Evolutionary conservation across 2,888 invertebrate genomes (phyloP).

Genomic region (Halictus ligatus): DNA sequence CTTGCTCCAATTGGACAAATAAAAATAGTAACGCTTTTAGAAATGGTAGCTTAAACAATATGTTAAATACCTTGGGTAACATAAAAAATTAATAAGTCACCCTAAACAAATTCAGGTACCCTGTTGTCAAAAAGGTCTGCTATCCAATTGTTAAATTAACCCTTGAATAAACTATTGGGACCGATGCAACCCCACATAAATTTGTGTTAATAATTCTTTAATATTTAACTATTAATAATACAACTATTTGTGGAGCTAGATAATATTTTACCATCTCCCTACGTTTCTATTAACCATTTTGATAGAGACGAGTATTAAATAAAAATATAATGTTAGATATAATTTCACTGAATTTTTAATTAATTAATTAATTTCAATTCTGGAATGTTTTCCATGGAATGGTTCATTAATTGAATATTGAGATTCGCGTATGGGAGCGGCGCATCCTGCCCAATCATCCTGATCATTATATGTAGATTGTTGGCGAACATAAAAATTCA

Average conservation of each 20-base stretch:
- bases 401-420: slow-evolving; percentile 61
- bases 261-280: background rate
- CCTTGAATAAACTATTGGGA: background rate
- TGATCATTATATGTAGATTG: slow-evolving; percentile 81
- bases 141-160: background rate
- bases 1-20: too few relatives aligned
- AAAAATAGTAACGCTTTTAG: too few relatives aligned
- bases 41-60: too few relatives aligned
- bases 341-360: too few relatives aligned
- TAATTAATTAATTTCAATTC: background rate
- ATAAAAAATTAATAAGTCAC: too few relatives aligned
- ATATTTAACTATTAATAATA: background rate
- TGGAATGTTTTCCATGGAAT: slow-evolving; percentile 24
- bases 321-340: too few relatives aligned
- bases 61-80: too few relatives aligned
- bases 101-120: too few relatives aligned
- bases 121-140: too few relatives aligned
- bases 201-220: background rate
- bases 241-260: background rate
- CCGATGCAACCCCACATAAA: background rate
- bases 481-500: slow-evolving; percentile 76
- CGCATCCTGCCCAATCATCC: slow-evolving; percentile 79
- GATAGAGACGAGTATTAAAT: too few relatives aligned
- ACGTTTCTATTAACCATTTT: too few relatives aligned
- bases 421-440: slow-evolving; percentile 74